Evolutionary conservation across 2,113 vertebrate genomes (phyloP).

Genomic region (Prolemur simus): DNA sequence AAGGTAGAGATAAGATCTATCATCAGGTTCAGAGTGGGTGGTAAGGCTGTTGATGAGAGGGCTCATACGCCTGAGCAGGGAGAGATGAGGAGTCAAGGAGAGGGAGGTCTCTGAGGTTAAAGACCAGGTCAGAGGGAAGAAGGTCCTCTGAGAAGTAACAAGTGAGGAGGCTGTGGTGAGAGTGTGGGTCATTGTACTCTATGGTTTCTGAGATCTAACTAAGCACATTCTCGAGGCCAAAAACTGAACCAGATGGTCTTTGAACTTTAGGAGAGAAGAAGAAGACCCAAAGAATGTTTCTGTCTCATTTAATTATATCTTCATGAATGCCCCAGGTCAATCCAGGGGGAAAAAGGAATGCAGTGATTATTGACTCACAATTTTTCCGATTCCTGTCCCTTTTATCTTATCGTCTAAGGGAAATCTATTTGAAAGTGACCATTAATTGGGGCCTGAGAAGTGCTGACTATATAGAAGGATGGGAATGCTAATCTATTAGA

Average conservation of each 20-base stretch:
- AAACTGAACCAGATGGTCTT: neutral
- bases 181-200: neutral
- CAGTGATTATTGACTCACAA: neutral
- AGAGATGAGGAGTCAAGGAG: neutral
- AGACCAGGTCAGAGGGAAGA: neutral
- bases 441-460: slow-evolving; percentile 27
- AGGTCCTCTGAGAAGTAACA: slow-evolving; percentile 9
- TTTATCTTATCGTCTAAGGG: slow-evolving; percentile 28
- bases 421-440: slow-evolving; percentile 36
- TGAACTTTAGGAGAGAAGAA: neutral
- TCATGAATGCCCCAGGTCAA: neutral
- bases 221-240: neutral
- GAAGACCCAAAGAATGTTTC: slow-evolving; percentile 2
- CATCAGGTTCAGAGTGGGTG: neutral
- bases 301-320: neutral
- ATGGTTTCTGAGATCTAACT: slow-evolving; percentile 4
- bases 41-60: neutral
- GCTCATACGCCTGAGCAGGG: neutral
- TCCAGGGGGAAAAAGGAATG: neutral
- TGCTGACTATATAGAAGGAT: slow-evolving; percentile 35
- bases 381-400: neutral
- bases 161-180: neutral
- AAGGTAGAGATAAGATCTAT: neutral
- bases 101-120: neutral
- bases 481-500: slow-evolving; percentile 28